Evolutionary conservation across 92 coral and sea anemone genomes (phyloP).

Genomic region (Pocillopora grandis): DNA sequence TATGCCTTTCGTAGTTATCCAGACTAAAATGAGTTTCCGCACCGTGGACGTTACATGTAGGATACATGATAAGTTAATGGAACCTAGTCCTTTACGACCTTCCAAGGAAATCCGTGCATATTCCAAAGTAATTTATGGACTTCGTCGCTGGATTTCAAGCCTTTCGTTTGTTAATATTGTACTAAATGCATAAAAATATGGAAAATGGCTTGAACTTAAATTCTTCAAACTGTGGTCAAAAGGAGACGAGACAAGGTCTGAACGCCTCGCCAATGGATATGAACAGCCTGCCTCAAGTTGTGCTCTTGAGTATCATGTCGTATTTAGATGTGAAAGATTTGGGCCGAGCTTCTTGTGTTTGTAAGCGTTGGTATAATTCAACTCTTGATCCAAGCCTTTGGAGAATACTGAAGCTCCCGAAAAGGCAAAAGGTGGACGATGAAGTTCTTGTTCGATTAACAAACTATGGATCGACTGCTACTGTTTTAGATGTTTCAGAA

Average conservation of each 20-base stretch:
- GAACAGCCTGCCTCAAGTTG: constrained; percentile 78
- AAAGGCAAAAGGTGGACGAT: constrained; percentile 61
- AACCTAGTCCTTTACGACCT: too few relatives aligned
- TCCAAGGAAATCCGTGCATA: too few relatives aligned
- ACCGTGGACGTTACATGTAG: not conserved
- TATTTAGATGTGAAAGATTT: constrained; percentile 68
- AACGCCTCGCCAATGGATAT: constrained; percentile 52
- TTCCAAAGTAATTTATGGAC: too few relatives aligned
- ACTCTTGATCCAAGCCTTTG: constrained; percentile 80
- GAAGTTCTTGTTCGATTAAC: constrained; percentile 66
- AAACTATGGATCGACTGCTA: constrained; percentile 50
- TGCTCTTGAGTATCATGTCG: constrained; percentile 69
- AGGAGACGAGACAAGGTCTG: not conserved
- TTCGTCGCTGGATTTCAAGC: too few relatives aligned
- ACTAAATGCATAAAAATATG: not conserved
- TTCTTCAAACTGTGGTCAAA: constrained; percentile 1
- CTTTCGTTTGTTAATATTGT: too few relatives aligned
- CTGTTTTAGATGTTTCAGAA: constrained; percentile 69
- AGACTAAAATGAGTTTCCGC: not conserved
- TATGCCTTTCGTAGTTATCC: too few relatives aligned
- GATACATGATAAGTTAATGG: not conserved
- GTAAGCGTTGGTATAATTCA: constrained; percentile 68
- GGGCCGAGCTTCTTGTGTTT: constrained; percentile 72
- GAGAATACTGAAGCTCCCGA: constrained; percentile 58
- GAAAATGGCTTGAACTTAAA: not conserved